phyloP scores from a whole-genome alignment of 2,888 invertebrate species.

The Abrostola triplasia region DNA sequence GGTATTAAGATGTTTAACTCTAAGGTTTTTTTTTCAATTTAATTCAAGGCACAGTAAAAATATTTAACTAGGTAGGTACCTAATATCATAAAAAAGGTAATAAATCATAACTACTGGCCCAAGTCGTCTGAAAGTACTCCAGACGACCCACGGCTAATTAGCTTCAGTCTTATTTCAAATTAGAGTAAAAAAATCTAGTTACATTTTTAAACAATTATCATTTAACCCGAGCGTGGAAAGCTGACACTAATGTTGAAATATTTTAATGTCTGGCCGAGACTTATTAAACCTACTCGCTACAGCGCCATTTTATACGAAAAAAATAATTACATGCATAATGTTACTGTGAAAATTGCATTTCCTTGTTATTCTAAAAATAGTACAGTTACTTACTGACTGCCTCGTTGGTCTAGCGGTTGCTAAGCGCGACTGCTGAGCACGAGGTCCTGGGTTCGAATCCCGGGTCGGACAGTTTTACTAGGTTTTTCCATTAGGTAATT shows the following conservation, averaged over 20 bases:
- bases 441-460: no score
- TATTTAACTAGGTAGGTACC: no score
- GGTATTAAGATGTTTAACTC: no score
- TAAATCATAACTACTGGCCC: neutral
- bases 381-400: no score
- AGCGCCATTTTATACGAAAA: conserved; percentile 40
- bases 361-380: conserved; percentile 69
- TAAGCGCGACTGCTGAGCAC: no score
- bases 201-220: conserved; percentile 48
- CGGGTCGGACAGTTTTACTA: no score
- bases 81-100: neutral
- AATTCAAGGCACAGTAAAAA: no score
- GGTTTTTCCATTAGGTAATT: no score
- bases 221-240: conserved; percentile 30
- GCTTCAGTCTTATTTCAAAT: conserved; percentile 18
- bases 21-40: no score
- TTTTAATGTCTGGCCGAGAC: conserved; percentile 48
- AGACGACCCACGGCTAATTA: conserved; percentile 31
- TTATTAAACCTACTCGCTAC: conserved; percentile 55
- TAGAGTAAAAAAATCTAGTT: conserved; percentile 31
- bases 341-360: conserved; percentile 72
- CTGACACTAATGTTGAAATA: conserved; percentile 45
- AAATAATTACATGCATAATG: conserved; percentile 57
- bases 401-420: no score
- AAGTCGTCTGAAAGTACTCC: conserved; percentile 7